These are phyloP conservation scores for Neodiprion virginianus DNA, from an alignment of 1,140 invertebrate species.

Conservation along the genomic window DNA sequence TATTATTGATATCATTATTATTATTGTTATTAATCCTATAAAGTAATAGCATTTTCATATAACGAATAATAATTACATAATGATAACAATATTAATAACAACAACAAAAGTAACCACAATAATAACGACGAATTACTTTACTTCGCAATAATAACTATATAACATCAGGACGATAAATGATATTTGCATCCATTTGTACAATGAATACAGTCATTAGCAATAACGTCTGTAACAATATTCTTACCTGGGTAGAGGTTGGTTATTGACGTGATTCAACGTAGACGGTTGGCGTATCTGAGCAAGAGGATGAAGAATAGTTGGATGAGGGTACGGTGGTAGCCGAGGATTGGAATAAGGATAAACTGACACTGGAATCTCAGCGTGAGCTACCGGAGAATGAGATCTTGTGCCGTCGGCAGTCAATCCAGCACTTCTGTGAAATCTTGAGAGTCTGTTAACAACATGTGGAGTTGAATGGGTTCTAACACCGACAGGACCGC, in stretches of 20 bases:
- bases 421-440: constrained; percentile 94
- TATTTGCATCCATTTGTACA: too few species aligned
- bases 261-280: constrained; percentile 59
- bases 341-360: constrained; percentile 87
- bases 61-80: constrained; percentile 17
- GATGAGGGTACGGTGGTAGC: constrained; percentile 87
- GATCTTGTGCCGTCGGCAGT: constrained; percentile 73
- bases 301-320: constrained; percentile 78
- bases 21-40: too few species aligned
- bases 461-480: constrained; percentile 93
- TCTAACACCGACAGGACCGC: constrained; percentile 86
- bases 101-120: constrained; percentile 9
- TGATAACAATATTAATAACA: constrained; percentile 4
- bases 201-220: too few species aligned
- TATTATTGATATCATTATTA: too few species aligned
- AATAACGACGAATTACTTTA: not conserved
- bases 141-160: not conserved
- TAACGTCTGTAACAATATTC: constrained; percentile 59
- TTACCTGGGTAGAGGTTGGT: constrained; percentile 64
- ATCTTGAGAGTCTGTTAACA: constrained; percentile 93
- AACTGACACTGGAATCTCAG: constrained; percentile 62
- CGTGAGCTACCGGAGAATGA: constrained; percentile 76
- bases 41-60: too few species aligned
- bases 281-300: constrained; percentile 86
- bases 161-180: too few species aligned